Conservation (phyloP, 92 coral and sea anemone species). For the Palythoa caribaeorum region DNA sequence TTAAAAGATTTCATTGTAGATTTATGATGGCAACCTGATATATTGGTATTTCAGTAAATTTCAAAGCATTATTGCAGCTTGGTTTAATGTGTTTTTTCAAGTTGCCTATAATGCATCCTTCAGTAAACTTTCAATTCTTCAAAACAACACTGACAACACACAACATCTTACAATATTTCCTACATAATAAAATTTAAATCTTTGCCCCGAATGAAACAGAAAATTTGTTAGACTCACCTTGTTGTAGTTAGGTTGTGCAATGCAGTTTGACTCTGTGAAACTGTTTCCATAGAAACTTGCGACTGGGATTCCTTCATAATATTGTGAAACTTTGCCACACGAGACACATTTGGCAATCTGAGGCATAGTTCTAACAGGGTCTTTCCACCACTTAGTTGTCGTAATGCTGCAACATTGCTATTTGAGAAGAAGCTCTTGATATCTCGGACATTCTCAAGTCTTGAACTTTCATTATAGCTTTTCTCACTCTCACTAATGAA, state of each 20-base stretch:
- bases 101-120: too few relatives aligned
- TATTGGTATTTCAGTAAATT: too few relatives aligned
- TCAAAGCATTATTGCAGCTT: too few relatives aligned
- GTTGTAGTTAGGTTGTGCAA: conserved; percentile 52
- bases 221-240: conserved; percentile 34
- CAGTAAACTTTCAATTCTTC: too few relatives aligned
- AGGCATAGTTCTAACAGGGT: conserved; percentile 84
- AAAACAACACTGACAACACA: too few relatives aligned
- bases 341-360: conserved; percentile 77
- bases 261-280: conserved; percentile 43
- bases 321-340: conserved; percentile 57
- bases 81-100: too few relatives aligned
- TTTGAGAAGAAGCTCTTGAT: conserved; percentile 90
- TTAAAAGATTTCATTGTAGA: too few relatives aligned
- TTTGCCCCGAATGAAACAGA: too few relatives aligned
- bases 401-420: conserved; percentile 80
- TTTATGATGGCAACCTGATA: too few relatives aligned
- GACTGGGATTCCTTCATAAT: conserved; percentile 19
- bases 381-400: conserved; percentile 91
- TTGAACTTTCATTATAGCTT: background rate
- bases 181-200: too few relatives aligned
- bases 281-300: conserved; percentile 61
- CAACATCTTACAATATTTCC: too few relatives aligned
- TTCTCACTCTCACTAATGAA: conserved; percentile 20
- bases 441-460: conserved; percentile 62